A percentile compares a stretch with the other conserved stretches of the same genome.
These are phyloP conservation scores for Stenichneumon culpator DNA, from an alignment of 2,888 invertebrate genomes.

Conservation along the genomic window DNA sequence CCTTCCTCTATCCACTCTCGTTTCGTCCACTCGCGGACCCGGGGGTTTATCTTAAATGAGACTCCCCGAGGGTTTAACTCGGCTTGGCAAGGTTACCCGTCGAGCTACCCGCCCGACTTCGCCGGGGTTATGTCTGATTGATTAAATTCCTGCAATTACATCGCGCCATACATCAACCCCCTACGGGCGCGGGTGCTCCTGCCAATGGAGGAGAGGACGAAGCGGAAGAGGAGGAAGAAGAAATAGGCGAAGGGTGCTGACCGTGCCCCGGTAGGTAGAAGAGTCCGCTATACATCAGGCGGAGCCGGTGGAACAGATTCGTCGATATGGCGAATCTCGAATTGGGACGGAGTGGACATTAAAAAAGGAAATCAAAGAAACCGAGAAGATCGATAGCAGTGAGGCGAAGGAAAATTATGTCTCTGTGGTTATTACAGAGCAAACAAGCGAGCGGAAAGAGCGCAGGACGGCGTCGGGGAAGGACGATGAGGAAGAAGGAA, in stretches of 20 bases:
- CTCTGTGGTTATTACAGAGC: conserved; percentile 28
- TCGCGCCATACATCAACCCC: conserved; percentile 80
- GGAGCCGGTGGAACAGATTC: conserved; percentile 27
- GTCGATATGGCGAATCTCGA: conserved; percentile 41
- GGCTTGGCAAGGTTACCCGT: conserved; percentile 75
- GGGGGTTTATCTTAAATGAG: conserved; percentile 80
- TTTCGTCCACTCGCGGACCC: conserved; percentile 38
- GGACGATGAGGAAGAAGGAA: conserved; percentile 10
- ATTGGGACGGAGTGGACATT: conserved; percentile 3
- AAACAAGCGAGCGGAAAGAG: conserved; percentile 28
- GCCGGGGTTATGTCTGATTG: conserved; percentile 81
- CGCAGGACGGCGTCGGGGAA: conserved; percentile 6
- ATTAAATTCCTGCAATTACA: conserved; percentile 84
- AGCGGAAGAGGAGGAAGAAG: conserved; percentile 32
- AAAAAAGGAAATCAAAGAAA: neutral
- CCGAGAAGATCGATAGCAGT: conserved; percentile 12
- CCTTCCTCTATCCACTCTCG: conserved; percentile 64
- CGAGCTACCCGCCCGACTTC: conserved; percentile 67
- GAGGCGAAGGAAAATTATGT: conserved; percentile 24
- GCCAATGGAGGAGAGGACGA: conserved; percentile 40
- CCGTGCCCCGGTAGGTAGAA: conserved; percentile 25
- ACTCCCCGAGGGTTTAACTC: conserved; percentile 78
- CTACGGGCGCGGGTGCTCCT: conserved; percentile 24
- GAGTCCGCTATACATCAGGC: conserved; percentile 29
- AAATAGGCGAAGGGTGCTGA: conserved; percentile 51